Evolutionary conservation across 2,113 vertebrate species (phyloP), one percentile per base, ranked within the genome.

Genomic region (Gasterosteus nipponicus): DNA sequence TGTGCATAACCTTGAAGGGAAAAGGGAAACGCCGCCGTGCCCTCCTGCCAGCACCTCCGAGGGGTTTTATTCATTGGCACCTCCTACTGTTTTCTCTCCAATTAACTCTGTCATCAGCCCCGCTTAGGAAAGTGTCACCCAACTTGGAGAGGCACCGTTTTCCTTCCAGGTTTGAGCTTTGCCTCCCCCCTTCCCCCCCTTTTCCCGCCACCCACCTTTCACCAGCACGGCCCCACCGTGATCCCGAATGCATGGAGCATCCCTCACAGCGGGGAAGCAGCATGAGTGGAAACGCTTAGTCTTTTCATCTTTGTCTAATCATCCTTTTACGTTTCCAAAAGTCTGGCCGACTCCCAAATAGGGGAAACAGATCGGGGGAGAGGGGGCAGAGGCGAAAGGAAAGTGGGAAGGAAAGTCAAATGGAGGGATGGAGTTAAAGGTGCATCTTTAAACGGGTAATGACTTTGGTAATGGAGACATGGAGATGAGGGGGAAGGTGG

Each of bases 301-400:
- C 85, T 86, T 85, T 87, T 91, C 65, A 85, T 91, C 89, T 89
- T 77, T 87, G 81, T 83, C 64, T 86, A 83, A 89, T 88, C 74
- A 73, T 78, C 75, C 69, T 47, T 16, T 89, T 80, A 89, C 67
- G 73, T 78, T 78, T 68, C 73, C 12, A 1, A 75, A 84, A 58
- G 69, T 77, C 56, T 38, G 22, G n/a, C 68, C 75, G 73, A 80
- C 71, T 73, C 63, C 60, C 62, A 47, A 64, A 75, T 22, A 31
- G 22, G 46, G 33, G 58, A 70, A 29, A 71, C 46, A 60, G 60
- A 56, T 57, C 61, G 58, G 69, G 65, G 69, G 22, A 26, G 22
- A 26, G 69, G 78, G 62, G 58, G 56, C 69, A 65, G 62, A 62
- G 62, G 75, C 70, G 47, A 44, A 61, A 75, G 44, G 42, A 56